Conservation (phyloP, 2,888 invertebrate genomes). For the Pherbina coryleti region DNA sequence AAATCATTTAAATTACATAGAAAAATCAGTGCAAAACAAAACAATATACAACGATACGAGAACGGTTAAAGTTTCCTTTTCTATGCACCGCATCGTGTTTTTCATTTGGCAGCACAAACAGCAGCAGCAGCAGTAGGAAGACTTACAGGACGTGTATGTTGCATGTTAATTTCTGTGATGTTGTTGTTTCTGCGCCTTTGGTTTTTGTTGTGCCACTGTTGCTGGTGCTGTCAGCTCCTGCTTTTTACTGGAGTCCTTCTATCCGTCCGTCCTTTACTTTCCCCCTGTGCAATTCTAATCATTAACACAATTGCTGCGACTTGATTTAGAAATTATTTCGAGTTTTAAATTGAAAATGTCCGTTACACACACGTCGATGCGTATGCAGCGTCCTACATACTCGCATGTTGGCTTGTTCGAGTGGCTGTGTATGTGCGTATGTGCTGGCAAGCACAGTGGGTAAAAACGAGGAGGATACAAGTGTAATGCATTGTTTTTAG, state of each 20-base stretch:
- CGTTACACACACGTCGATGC: constrained; percentile 58
- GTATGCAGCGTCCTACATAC: not conserved
- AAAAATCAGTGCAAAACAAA: constrained; percentile 47
- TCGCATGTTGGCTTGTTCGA: not conserved
- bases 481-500: not conserved
- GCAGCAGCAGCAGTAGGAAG: not conserved
- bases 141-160: constrained; percentile 54
- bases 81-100: not conserved
- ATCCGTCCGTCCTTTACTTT: constrained; percentile 23
- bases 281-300: constrained; percentile 56
- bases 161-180: constrained; percentile 59
- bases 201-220: constrained; percentile 26
- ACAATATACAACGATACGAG: not conserved
- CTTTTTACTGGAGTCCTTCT: not conserved
- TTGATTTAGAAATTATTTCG: constrained; percentile 56
- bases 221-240: constrained; percentile 24
- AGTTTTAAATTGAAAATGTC: constrained; percentile 64
- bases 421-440: not conserved
- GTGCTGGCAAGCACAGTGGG: constrained; percentile 23
- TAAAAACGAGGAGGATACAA: not conserved
- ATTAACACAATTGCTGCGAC: constrained; percentile 61
- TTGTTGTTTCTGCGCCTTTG: constrained; percentile 6
- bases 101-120: not conserved
- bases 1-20: constrained; percentile 51
- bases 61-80: not conserved